Evolutionary conservation across 2,888 invertebrate species (phyloP).

Genomic region (Drosophila meridiana): DNA sequence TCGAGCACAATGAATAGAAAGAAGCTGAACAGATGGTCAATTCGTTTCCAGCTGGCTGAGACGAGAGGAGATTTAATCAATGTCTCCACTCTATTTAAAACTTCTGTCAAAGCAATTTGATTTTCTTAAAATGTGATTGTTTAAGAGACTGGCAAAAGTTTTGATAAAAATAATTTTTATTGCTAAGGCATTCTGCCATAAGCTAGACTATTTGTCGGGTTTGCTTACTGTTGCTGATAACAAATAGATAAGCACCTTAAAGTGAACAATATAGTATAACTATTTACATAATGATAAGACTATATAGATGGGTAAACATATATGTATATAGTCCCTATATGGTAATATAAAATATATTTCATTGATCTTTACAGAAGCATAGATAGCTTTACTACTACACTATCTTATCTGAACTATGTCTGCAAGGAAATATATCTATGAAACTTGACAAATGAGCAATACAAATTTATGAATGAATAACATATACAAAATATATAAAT

Average conservation of each 20-base stretch:
- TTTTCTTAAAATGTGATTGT: too few relatives aligned
- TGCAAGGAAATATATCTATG: neutral
- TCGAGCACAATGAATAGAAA: neutral
- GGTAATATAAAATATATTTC: neutral
- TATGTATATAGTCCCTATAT: too few relatives aligned
- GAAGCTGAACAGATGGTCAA: neutral
- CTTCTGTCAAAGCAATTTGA: neutral
- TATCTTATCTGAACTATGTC: neutral
- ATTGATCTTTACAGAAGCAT: neutral
- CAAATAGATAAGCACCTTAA: slow-evolving; percentile 8
- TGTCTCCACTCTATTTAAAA: neutral
- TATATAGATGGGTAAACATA: neutral
- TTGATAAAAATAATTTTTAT: neutral
- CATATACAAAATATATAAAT: neutral
- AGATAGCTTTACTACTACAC: neutral
- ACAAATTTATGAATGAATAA: neutral
- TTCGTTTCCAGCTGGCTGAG: neutral
- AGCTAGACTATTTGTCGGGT: neutral
- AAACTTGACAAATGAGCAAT: too few relatives aligned
- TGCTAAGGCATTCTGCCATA: neutral
- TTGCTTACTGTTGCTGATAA: neutral
- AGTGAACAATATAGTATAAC: slow-evolving; percentile 1
- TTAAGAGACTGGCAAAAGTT: neutral
- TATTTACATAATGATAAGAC: neutral
- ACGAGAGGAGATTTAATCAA: neutral